Conservation (phyloP, 2,888 invertebrate species). For the Protodeltote pygarga region DNA sequence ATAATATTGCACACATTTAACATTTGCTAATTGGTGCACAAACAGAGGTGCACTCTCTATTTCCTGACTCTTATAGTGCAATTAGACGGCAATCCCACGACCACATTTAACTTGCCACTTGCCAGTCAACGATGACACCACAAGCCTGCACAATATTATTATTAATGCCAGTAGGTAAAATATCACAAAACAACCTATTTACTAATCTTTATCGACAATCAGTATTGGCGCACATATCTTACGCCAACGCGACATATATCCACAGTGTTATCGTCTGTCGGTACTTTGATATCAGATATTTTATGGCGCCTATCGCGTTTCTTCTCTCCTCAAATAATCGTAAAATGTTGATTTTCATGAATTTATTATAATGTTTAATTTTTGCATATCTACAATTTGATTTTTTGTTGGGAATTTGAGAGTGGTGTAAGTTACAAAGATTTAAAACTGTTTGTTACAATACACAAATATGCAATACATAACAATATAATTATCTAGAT, state of each 20-base stretch:
- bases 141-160: not conserved
- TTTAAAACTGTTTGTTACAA: not conserved
- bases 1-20: too few species aligned
- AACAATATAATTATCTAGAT: too few species aligned
- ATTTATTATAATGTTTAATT: slow-evolving; percentile 17
- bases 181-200: slow-evolving; percentile 11
- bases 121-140: too few species aligned
- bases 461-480: too few species aligned
- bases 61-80: too few species aligned
- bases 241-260: slow-evolving; percentile 20
- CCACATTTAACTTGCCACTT: too few species aligned
- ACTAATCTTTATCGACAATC: slow-evolving; percentile 26
- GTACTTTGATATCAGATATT: slow-evolving; percentile 42
- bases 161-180: not conserved
- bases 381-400: slow-evolving; percentile 18
- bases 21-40: too few species aligned
- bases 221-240: slow-evolving; percentile 19
- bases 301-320: slow-evolving; percentile 31
- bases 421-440: not conserved
- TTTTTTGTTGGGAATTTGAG: slow-evolving; percentile 11
- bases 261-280: slow-evolving; percentile 31
- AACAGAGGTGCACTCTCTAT: too few species aligned
- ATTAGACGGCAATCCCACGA: too few species aligned
- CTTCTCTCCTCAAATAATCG: slow-evolving; percentile 9
- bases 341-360: slow-evolving; percentile 35